A percentile compares a stretch with the other conserved stretches of the same genome.
Conservation (phyloP, 2,888 invertebrate species). For the Eupithecia exiguata region DNA sequence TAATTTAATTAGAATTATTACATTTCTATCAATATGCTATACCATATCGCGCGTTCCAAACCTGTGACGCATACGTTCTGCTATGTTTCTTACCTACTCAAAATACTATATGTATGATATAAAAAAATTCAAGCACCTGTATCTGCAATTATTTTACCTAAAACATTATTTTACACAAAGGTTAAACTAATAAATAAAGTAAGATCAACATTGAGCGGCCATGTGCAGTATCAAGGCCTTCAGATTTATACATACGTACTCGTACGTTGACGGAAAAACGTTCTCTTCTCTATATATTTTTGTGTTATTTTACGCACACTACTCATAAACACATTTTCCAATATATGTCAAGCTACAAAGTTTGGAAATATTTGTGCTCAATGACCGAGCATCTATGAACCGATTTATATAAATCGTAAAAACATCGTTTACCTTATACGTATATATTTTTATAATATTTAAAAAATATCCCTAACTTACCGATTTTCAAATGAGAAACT, state of each 20-base stretch:
- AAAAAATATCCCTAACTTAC: not conserved
- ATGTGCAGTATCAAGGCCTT: slow-evolving; percentile 1
- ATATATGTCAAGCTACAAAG: not conserved
- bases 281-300: not conserved
- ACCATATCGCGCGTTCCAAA: not conserved
- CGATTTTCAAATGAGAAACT: not conserved
- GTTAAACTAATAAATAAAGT: not conserved
- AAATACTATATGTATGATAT: not conserved
- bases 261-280: slow-evolving; percentile 3
- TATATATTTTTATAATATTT: too few relatives aligned
- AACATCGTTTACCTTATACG: too few relatives aligned
- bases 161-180: slow-evolving; percentile 3
- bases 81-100: not conserved
- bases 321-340: not conserved
- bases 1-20: too few relatives aligned
- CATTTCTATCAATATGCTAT: too few relatives aligned
- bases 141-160: not conserved
- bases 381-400: too few relatives aligned
- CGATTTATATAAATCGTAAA: too few relatives aligned
- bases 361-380: not conserved
- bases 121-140: not conserved
- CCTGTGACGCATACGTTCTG: not conserved
- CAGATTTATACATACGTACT: not conserved
- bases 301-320: not conserved
- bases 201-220: slow-evolving; percentile 11